Evolutionary conservation across 2,797 vertebrate genomes (phyloP).

Genomic region (Lateolabrax maculatus): DNA sequence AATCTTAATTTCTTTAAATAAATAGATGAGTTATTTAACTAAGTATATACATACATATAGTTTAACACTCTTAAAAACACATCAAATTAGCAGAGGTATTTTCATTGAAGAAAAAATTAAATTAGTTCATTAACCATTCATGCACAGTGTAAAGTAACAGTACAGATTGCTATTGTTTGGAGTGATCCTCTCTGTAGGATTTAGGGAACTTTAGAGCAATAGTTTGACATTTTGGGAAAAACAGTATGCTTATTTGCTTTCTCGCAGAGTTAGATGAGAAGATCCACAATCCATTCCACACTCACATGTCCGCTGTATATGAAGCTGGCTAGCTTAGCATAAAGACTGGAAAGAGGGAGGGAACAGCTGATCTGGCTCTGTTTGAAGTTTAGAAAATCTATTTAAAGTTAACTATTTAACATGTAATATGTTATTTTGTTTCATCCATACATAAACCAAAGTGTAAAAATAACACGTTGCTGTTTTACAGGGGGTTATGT

Average conservation of each 20-base stretch:
- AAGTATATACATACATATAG: conserved; percentile 19
- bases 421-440: not conserved
- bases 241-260: not conserved
- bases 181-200: not conserved
- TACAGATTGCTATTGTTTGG: not conserved
- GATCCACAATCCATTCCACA: not conserved
- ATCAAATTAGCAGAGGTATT: conserved; percentile 22
- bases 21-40: conserved; percentile 36
- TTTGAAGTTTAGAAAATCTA: not conserved
- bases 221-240: conserved; percentile 5
- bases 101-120: not conserved
- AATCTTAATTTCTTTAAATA: conserved; percentile 42
- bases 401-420: not conserved
- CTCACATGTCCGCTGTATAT: not conserved
- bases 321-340: conserved; percentile 5
- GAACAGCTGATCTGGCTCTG: not conserved
- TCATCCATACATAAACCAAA: not conserved
- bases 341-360: not conserved
- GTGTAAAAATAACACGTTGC: not conserved
- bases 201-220: not conserved
- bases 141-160: conserved; percentile 34
- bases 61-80: conserved; percentile 15
- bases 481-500: not conserved
- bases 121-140: not conserved
- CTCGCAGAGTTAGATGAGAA: not conserved